These are phyloP conservation scores for Erebia palarica DNA, from an alignment of 2,888 invertebrate genomes.

Conservation along the genomic window DNA sequence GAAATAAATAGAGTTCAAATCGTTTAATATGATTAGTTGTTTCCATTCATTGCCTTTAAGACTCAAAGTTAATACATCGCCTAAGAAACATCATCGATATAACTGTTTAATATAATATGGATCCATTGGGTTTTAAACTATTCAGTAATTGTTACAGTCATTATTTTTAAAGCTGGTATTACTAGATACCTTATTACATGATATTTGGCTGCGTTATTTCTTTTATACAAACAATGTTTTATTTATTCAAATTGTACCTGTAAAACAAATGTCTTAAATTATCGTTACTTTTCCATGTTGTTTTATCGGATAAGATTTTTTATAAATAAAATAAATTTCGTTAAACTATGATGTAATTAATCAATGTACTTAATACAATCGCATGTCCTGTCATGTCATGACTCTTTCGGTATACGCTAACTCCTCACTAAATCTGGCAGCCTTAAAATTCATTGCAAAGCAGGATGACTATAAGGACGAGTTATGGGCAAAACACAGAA, in stretches of 20 bases:
- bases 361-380: too few species aligned
- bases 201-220: not conserved
- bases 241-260: not conserved
- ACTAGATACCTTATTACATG: not conserved
- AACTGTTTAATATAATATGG: conserved; percentile 7
- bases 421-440: too few species aligned
- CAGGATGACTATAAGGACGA: too few species aligned
- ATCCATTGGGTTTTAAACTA: not conserved
- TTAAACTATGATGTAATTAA: not conserved
- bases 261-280: not conserved
- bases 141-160: not conserved
- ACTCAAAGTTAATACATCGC: conserved; percentile 26
- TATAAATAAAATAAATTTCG: not conserved
- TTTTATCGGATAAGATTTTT: not conserved
- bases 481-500: too few species aligned
- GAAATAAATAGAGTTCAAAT: conserved; percentile 5
- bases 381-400: too few species aligned
- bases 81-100: conserved; percentile 12
- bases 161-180: conserved; percentile 1
- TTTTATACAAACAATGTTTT: not conserved
- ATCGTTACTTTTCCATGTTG: not conserved
- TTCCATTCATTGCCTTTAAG: conserved; percentile 36
- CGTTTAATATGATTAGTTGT: conserved; percentile 25
- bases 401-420: too few species aligned
- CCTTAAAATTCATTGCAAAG: too few species aligned